Evolutionary conservation across 1,140 invertebrate genomes (phyloP).

Genomic region (Pantala flavescens): DNA sequence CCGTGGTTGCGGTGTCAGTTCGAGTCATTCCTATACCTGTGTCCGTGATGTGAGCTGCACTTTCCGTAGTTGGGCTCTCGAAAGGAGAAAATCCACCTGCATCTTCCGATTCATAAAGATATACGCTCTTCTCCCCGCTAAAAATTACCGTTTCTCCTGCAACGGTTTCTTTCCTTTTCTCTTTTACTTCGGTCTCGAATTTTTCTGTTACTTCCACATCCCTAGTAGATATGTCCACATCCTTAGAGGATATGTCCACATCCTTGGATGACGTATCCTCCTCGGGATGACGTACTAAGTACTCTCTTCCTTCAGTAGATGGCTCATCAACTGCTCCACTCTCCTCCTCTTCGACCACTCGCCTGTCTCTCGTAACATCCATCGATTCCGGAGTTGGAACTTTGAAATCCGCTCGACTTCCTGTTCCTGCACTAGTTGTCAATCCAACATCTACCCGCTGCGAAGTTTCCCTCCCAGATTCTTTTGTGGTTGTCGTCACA

Average conservation of each 20-base stretch:
- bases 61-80: slow-evolving; percentile 37
- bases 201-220: not conserved
- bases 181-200: not conserved
- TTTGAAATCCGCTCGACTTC: not conserved
- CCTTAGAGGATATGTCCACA: not conserved
- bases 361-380: not conserved
- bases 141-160: slow-evolving; percentile 37
- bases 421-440: slow-evolving; percentile 30
- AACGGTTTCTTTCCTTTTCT: slow-evolving; percentile 28
- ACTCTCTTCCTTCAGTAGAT: not conserved
- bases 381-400: not conserved
- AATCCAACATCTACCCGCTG: slow-evolving; percentile 36
- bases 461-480: slow-evolving; percentile 34
- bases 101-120: slow-evolving; percentile 34
- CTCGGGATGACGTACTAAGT: not conserved
- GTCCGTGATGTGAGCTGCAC: slow-evolving; percentile 39
- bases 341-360: not conserved
- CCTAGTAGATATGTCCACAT: not conserved
- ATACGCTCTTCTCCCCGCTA: slow-evolving; percentile 37
- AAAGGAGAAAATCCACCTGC: slow-evolving; percentile 28
- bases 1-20: slow-evolving; percentile 28
- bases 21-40: slow-evolving; percentile 41
- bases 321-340: not conserved
- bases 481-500: slow-evolving; percentile 34
- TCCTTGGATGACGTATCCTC: not conserved